Base-by-base conservation (phyloP, 2,113 vertebrate species). In the Mastomys coucha region DNA sequence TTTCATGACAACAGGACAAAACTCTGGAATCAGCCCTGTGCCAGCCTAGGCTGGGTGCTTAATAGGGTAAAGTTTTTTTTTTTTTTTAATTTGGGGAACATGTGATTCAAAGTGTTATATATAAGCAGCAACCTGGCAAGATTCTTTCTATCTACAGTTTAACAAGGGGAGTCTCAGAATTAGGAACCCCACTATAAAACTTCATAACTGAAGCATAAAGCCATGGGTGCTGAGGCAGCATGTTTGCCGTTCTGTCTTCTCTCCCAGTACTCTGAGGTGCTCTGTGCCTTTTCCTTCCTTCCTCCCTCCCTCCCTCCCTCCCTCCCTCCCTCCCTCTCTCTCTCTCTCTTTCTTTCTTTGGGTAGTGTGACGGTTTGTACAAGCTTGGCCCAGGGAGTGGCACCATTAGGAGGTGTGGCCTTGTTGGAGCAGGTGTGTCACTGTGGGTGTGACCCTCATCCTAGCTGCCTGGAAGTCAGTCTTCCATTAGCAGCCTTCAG, bases 1-100 rank as follows among this genome's bases (percentile, higher is more conserved):
- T 97, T 94, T 97, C 96, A 97, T 95, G 95, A 97, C 97, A 98
- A 77, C 45, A 87, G 85, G 86, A 80, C 19, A 92, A 58, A 90
- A 19, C 94, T 96, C 85, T 75, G 87, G 94, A 96, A 96, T 95
- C 80, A 95, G 78, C 39, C 42, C 85, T 63, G 45, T 78, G 17
- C 51, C 73, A 85, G 96, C 77, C 67, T 94, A 89, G 91, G 92
- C 73, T 88, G 39, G 36, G 12, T 65, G 49, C 42, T 89, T 88
- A 73, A 78, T 33, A 73, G 28, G 6, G 5, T 28, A 56, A 90
- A 45, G 53, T 28, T 19, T 97, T 96, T 88, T 36, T 16, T 56
- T 56, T 56, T 60, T 58, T 58, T 58, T 19, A 58, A 36, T 84
- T 53, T 45, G 51, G 70, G 5, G 22, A 63, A 8, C 17, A 19